phyloP scores from a whole-genome alignment of 2,888 invertebrate genomes.

The Apamea anceps region DNA sequence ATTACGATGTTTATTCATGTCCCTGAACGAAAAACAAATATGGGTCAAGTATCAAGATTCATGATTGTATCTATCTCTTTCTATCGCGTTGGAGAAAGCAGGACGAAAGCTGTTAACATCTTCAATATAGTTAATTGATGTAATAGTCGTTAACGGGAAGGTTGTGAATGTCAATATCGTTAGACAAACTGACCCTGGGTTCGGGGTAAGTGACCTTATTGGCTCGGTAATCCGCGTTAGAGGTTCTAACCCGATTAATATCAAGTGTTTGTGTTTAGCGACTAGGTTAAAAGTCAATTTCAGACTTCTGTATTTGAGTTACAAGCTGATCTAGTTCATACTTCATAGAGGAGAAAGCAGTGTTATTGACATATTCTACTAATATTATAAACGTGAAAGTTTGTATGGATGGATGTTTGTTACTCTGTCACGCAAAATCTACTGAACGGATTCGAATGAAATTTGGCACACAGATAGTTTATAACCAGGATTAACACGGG shows the following conservation, averaged over 20 bases:
- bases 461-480: no score
- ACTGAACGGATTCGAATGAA: neutral
- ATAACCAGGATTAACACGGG: no score
- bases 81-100: neutral
- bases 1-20: constrained; percentile 20
- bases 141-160: constrained; percentile 17
- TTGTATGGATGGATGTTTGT: neutral
- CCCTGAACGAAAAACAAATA: constrained; percentile 36
- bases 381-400: neutral
- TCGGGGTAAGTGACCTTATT: constrained; percentile 50
- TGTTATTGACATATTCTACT: neutral
- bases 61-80: constrained; percentile 8
- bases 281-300: constrained; percentile 2
- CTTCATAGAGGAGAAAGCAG: no score
- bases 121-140: constrained; percentile 30
- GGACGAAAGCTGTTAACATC: constrained; percentile 3
- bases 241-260: constrained; percentile 50
- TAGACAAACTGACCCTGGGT: constrained; percentile 24
- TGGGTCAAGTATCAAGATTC: constrained; percentile 27
- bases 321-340: neutral
- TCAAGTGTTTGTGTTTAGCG: constrained; percentile 32
- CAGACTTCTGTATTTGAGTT: neutral
- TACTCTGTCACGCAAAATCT: neutral
- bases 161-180: constrained; percentile 57
- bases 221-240: constrained; percentile 34